Base-by-base conservation (phyloP, 1,140 invertebrate genomes). In the Sminthurides bifidus region DNA sequence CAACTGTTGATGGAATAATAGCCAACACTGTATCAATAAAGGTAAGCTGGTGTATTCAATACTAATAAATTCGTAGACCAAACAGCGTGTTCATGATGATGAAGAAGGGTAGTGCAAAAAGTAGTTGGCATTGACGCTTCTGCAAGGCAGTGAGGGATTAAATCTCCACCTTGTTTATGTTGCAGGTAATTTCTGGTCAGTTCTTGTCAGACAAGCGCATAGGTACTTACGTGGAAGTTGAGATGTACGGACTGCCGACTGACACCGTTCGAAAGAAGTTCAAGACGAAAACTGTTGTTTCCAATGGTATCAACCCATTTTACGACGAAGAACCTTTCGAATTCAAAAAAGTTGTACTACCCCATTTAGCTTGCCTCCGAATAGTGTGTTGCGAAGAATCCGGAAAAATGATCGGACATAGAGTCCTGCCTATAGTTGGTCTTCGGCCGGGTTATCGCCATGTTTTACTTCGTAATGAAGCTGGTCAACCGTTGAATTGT, bases 1-100 rank as follows among this genome's bases (percentile, higher is more conserved):
- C 90, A 50, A 96, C 92, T 10, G 93, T 98, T n/a, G 95, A 98
- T 75, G 96, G 96, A 53, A 97, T 99, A 52, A 98, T 99, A 66
- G 94, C 96, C 15, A 94, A 92, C 15, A 92, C 88, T 8, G 87
- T 98, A 51, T 84, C 86, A 48, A 89, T 99, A 35, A 83, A 86
- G 56, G 87, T 92, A 52, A 58, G 57, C 12, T 26, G n/a, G n/a
- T n/a, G n/a, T n/a, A n/a, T n/a, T n/a, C n/a, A n/a, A n/a, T n/a
- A n/a, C n/a, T n/a, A n/a, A n/a, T n/a, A n/a, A n/a, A n/a, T n/a
- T n/a, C n/a, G n/a, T n/a, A n/a, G n/a, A n/a, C n/a, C n/a, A n/a
- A n/a, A n/a, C n/a, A n/a, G n/a, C n/a, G n/a, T n/a, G n/a, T n/a
- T n/a, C n/a, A n/a, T n/a, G n/a, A n/a, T n/a, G n/a, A n/a, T n/a